A percentile compares a stretch with the other conserved stretches of the same genome.
phyloP scores from a whole-genome alignment of 2,113 vertebrate species.

The Etia nguti region DNA sequence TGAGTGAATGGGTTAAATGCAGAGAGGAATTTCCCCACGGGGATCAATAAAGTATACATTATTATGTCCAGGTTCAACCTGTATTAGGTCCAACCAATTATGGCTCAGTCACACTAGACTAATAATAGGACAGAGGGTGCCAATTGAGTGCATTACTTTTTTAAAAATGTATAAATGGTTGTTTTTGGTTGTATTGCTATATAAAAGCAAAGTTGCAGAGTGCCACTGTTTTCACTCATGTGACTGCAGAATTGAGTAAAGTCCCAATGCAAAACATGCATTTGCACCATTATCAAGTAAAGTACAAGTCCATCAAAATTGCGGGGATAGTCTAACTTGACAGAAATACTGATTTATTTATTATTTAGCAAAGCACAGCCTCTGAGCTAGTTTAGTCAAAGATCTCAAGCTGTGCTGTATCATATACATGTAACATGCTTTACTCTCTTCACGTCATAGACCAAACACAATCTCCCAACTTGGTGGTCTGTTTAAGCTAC shows the following conservation, averaged over 20 bases:
- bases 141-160: neutral
- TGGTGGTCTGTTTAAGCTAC: neutral
- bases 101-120: neutral
- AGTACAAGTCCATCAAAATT: neutral
- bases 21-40: too few species aligned
- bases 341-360: neutral
- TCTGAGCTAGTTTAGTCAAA: neutral
- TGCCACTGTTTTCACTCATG: neutral
- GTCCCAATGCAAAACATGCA: neutral
- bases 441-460: neutral
- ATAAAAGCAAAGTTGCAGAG: neutral
- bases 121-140: neutral
- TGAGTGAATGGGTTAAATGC: too few species aligned
- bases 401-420: neutral
- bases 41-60: too few species aligned
- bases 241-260: neutral
- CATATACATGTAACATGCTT: neutral
- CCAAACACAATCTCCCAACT: neutral
- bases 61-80: rapidly evolving
- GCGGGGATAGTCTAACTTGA: neutral
- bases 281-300: neutral
- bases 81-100: neutral
- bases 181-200: neutral
- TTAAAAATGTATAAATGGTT: neutral
- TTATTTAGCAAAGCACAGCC: neutral